Evolutionary conservation across 2,888 invertebrate genomes (phyloP).

Genomic region (Ophraella communa): DNA sequence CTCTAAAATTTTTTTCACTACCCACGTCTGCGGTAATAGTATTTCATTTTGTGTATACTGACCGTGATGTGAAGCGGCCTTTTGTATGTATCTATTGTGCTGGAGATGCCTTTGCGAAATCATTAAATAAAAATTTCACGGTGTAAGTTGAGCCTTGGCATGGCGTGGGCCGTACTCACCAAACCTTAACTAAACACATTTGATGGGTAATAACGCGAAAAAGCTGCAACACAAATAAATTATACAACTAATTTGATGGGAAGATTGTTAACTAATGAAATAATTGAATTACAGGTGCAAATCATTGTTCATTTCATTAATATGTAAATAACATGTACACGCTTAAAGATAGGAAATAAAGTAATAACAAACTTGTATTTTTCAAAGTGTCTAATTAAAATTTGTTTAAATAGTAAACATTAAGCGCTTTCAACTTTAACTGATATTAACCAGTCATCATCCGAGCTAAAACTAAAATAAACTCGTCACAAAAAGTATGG

Average conservation of each 20-base stretch:
- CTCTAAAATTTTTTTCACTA: slow-evolving; percentile 31
- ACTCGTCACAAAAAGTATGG: no score
- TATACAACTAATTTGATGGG: not conserved
- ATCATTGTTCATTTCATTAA: no score
- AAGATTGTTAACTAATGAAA: not conserved
- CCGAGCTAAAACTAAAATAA: no score
- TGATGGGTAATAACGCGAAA: slow-evolving; percentile 22
- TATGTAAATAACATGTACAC: not conserved
- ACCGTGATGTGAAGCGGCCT: slow-evolving; percentile 29
- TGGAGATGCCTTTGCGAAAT: slow-evolving; percentile 38
- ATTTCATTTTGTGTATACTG: slow-evolving; percentile 36
- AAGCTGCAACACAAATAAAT: not conserved
- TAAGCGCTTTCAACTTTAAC: no score
- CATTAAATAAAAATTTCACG: slow-evolving; percentile 43
- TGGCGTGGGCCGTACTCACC: slow-evolving; percentile 36
- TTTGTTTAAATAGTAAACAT: no score
- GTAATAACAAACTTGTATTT: no score
- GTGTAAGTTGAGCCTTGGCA: slow-evolving; percentile 30
- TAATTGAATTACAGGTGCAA: not conserved
- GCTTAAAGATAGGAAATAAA: no score
- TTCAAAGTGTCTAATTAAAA: no score
- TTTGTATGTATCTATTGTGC: slow-evolving; percentile 34
- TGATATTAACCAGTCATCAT: no score
- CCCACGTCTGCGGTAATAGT: slow-evolving; percentile 34
- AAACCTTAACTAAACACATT: slow-evolving; percentile 25